Conservation (phyloP, 2,113 vertebrate species). For the Campylomormyrus tamandua region DNA sequence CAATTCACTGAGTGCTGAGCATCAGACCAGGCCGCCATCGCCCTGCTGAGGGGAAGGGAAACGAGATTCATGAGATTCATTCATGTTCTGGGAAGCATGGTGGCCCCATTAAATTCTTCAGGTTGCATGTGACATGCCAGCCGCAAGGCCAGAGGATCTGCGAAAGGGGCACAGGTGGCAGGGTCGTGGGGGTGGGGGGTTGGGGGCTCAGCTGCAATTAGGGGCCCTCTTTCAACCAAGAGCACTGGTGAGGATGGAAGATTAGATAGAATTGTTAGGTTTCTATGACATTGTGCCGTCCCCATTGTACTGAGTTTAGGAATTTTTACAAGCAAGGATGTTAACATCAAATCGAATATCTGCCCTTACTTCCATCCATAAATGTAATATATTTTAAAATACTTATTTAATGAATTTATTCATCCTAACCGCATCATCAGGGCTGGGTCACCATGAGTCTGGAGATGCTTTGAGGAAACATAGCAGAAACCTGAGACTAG, state of each 20-base stretch:
- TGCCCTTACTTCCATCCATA: neutral
- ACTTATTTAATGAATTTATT: neutral
- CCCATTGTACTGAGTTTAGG: neutral
- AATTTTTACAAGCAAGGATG: neutral
- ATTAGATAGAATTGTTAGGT: neutral
- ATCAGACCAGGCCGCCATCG: neutral
- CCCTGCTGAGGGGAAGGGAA: neutral
- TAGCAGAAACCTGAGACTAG: neutral
- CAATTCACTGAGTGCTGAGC: neutral
- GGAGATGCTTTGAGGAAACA: neutral
- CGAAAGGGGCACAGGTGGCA: neutral
- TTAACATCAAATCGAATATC: neutral
- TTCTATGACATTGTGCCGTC: neutral
- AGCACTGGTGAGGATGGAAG: neutral
- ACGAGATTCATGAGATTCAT: neutral
- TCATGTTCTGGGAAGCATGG: neutral
- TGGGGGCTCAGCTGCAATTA: neutral
- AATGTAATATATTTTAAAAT: neutral
- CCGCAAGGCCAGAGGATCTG: neutral
- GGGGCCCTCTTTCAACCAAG: neutral
- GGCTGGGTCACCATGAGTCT: neutral
- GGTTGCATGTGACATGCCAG: neutral
- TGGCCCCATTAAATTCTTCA: neutral
- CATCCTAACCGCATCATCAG: neutral
- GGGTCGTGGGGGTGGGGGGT: neutral